Percentiles rank a stretch among this genome's conserved stretches.
These are phyloP conservation scores for Gorsachius magnificus DNA, from an alignment of 2,797 vertebrate genomes.

Conservation along the genomic window DNA sequence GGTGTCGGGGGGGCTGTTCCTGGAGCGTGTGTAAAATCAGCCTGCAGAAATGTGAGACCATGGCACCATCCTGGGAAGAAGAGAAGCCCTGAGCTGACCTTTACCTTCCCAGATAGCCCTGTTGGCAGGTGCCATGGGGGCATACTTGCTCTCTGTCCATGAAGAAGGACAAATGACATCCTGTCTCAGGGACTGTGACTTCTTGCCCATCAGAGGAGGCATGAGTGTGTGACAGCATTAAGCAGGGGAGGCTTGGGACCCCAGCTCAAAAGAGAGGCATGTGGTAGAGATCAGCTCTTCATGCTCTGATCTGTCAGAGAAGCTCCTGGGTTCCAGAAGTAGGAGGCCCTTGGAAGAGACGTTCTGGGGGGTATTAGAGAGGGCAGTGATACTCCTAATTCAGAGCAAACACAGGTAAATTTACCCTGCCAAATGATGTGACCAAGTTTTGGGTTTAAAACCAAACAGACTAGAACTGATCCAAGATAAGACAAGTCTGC, in stretches of 20 bases:
- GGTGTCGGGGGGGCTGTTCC: background rate
- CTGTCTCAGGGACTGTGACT: background rate
- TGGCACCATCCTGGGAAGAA: slow-evolving; percentile 13
- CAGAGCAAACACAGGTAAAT: background rate
- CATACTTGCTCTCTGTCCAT: background rate
- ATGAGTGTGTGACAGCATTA: background rate
- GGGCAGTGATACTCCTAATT: background rate
- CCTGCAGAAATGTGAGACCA: slow-evolving; percentile 27
- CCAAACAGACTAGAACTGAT: background rate
- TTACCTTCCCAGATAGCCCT: slow-evolving; percentile 22
- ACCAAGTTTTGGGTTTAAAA: background rate
- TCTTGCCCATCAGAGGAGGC: background rate
- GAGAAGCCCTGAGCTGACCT: slow-evolving; percentile 35
- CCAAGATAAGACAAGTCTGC: background rate
- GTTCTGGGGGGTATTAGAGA: background rate
- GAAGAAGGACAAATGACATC: slow-evolving; percentile 19
- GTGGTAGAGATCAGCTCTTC: background rate
- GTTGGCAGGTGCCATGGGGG: slow-evolving; percentile 8
- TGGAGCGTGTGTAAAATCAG: background rate
- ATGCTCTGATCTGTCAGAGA: background rate
- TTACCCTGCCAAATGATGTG: background rate
- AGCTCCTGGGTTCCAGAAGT: background rate
- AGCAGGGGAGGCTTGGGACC: background rate
- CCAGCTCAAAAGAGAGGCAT: background rate
- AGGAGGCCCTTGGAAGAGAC: background rate